Percentiles rank a stretch among this genome's conserved stretches.
Conservation (phyloP, 2,888 invertebrate species). For the Tribolium freemani region DNA sequence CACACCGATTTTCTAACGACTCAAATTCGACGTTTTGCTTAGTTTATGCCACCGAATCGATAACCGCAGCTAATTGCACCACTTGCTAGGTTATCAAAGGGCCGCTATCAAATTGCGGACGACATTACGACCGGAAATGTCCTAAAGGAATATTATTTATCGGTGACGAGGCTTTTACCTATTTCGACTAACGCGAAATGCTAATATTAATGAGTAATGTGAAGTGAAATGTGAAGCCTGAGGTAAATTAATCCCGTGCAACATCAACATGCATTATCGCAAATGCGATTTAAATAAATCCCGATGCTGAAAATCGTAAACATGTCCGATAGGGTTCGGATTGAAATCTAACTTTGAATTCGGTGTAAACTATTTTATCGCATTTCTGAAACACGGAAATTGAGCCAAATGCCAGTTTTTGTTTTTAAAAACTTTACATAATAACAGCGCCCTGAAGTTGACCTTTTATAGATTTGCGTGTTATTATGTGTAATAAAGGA, state of each 20-base stretch:
- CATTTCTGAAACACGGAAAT: too few relatives aligned
- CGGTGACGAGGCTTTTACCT: neutral
- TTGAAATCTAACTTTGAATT: neutral
- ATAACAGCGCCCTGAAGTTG: too few relatives aligned
- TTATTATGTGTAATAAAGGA: too few relatives aligned
- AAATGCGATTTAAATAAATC: neutral
- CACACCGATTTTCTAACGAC: slow-evolving; percentile 3
- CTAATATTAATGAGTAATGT: slow-evolving; percentile 3
- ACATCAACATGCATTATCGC: slow-evolving; percentile 7
- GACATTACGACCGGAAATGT: neutral
- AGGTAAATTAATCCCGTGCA: neutral
- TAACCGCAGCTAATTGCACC: slow-evolving; percentile 32
- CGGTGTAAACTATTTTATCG: neutral
- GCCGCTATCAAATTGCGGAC: slow-evolving; percentile 20
- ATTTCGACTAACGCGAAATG: neutral
- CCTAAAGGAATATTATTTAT: too few relatives aligned
- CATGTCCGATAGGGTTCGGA: neutral
- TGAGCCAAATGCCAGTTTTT: too few relatives aligned
- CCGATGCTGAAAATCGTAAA: neutral
- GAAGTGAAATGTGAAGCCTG: neutral
- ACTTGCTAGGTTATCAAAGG: slow-evolving; percentile 20
- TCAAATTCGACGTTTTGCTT: neutral
- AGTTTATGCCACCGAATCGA: slow-evolving; percentile 15
- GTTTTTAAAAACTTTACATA: too few relatives aligned
- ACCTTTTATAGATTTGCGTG: too few relatives aligned